Conservation (phyloP, 1,140 invertebrate genomes). For the Meloidogyne chitwoodi region DNA sequence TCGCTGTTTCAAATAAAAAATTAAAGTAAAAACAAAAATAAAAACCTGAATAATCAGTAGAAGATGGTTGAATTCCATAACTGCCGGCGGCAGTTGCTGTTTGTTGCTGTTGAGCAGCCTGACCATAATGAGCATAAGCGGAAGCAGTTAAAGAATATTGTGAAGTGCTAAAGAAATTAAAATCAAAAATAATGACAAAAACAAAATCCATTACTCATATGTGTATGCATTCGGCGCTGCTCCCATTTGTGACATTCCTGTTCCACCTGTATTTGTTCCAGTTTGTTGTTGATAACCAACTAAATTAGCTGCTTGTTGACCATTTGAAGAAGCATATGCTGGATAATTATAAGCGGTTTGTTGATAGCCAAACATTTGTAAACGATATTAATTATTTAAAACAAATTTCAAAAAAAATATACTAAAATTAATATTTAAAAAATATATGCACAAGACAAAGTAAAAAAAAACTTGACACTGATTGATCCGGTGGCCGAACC, state of each 20-base stretch:
- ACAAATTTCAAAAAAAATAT: no score
- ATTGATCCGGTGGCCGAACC: no score
- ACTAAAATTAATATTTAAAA: no score
- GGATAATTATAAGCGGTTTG: constrained; percentile 18
- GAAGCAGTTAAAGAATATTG: constrained; percentile 27
- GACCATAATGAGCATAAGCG: constrained; percentile 29
- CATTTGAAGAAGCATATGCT: constrained; percentile 19
- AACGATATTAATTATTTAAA: neutral
- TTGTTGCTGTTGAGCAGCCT: constrained; percentile 24
- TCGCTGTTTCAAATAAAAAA: neutral
- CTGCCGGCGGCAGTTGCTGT: neutral
- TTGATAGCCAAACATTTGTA: constrained; percentile 19
- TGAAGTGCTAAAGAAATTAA: neutral
- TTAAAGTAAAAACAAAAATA: neutral
- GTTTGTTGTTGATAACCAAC: constrained; percentile 3
- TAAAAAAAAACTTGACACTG: no score
- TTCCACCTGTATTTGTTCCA: neutral
- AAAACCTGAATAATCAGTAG: constrained; percentile 11
- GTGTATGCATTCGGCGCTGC: constrained; percentile 12
- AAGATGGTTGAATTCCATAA: constrained; percentile 8
- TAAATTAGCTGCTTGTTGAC: constrained; percentile 12
- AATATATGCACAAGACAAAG: no score
- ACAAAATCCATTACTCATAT: neutral
- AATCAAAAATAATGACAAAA: neutral
- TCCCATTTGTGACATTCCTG: neutral